These are phyloP conservation scores for Hololepta plana DNA, from an alignment of 2,888 invertebrate genomes.

Conservation along the genomic window DNA sequence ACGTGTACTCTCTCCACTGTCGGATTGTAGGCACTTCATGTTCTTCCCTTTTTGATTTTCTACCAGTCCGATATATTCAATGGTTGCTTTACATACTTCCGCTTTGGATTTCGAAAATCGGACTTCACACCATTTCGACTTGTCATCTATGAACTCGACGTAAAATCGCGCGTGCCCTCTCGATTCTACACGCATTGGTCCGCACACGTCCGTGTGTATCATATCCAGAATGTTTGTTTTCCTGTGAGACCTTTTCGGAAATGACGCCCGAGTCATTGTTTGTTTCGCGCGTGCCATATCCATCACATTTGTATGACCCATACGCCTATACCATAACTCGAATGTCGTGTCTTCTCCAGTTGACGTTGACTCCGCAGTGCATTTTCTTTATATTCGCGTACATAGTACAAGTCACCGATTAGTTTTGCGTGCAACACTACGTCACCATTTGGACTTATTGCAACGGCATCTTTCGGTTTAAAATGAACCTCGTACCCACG, in stretches of 20 bases:
- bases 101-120: conserved; percentile 12
- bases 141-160: conserved; percentile 14
- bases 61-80: conserved; percentile 10
- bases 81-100: conserved; percentile 10
- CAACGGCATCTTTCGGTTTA: conserved; percentile 1
- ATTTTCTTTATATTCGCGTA: not conserved
- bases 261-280: conserved; percentile 8
- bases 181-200: conserved; percentile 10
- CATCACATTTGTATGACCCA: no score
- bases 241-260: conserved; percentile 6
- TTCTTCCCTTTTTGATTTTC: conserved; percentile 10
- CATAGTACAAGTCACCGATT: conserved; percentile 3
- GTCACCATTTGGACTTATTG: not conserved
- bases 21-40: conserved; percentile 10
- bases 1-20: conserved; percentile 11
- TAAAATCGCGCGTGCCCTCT: conserved; percentile 11
- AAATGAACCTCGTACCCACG: conserved; percentile 3
- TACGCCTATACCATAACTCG: conserved; percentile 9
- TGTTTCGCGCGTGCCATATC: no score
- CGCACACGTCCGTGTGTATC: conserved; percentile 12
- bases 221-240: conserved; percentile 10
- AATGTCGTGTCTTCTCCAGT: conserved; percentile 3
- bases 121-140: conserved; percentile 11
- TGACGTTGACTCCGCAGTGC: no score
- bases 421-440: conserved; percentile 2